Percentiles rank a stretch among this genome's conserved stretches.
These are phyloP conservation scores for Gallinago stenura DNA, from an alignment of 2,797 vertebrate species.

Conservation along the genomic window DNA sequence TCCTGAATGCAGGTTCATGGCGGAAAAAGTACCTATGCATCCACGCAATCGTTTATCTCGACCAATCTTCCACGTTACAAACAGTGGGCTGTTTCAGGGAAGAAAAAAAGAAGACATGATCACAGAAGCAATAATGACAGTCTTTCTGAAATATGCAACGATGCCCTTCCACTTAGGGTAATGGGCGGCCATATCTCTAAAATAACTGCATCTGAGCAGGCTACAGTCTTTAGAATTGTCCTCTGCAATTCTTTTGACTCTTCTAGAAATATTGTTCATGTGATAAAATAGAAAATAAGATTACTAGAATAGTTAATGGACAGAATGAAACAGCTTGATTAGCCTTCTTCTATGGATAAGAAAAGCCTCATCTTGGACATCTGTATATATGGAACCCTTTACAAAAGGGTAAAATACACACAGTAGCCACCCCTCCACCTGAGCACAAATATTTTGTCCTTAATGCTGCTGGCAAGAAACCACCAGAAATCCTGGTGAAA, in stretches of 20 bases:
- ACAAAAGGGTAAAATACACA: not conserved
- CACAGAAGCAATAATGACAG: conserved; percentile 15
- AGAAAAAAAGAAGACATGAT: conserved; percentile 46
- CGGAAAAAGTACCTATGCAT: conserved; percentile 99
- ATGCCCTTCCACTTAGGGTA: not conserved
- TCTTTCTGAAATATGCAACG: not conserved
- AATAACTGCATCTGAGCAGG: not conserved
- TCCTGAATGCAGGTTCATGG: conserved; percentile 99
- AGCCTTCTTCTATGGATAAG: not conserved
- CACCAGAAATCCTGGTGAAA: not conserved
- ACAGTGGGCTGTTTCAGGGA: conserved; percentile 90
- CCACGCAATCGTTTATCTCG: conserved; percentile 99
- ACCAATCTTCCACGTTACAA: conserved; percentile 99
- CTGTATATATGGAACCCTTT: not conserved
- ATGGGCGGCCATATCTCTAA: not conserved
- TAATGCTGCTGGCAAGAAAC: not conserved
- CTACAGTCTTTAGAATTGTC: not conserved
- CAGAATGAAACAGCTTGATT: not conserved
- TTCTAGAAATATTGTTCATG: not conserved
- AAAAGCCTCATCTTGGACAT: not conserved
- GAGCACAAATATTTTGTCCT: not conserved
- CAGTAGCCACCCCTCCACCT: not conserved
- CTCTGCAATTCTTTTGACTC: not conserved
- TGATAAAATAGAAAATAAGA: not conserved
- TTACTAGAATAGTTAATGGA: not conserved